These are phyloP conservation scores for Progne subis DNA, from an alignment of 2,113 vertebrate species.

Conservation along the genomic window DNA sequence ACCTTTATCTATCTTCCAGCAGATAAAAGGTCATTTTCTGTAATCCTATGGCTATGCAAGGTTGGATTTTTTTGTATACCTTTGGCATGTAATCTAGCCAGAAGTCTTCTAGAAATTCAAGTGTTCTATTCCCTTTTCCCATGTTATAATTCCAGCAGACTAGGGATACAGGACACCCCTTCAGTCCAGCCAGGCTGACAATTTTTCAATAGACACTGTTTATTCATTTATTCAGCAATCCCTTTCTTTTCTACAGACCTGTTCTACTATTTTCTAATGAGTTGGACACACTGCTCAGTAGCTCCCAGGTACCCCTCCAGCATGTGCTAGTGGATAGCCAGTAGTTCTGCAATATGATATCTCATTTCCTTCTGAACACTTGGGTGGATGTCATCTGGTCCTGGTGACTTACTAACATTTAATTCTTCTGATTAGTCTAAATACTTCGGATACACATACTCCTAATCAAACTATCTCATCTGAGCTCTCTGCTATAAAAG, in stretches of 20 bases:
- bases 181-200: not conserved
- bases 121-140: not conserved
- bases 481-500: not conserved
- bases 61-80: not conserved
- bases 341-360: not conserved
- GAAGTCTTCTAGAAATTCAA: not conserved
- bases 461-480: not conserved
- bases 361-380: not conserved
- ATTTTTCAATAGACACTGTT: not conserved
- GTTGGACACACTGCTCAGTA: not conserved
- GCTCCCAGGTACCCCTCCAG: not conserved
- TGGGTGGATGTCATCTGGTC: not conserved
- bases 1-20: not conserved
- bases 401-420: not conserved
- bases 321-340: not conserved
- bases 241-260: not conserved
- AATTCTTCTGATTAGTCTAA: not conserved
- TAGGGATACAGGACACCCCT: not conserved
- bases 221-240: not conserved
- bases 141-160: not conserved
- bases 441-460: not conserved
- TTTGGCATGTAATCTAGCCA: not conserved
- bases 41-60: not conserved
- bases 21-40: not conserved
- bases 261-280: not conserved